phyloP scores from a whole-genome alignment of 2,888 invertebrate species.

The Anaspis maculata region DNA sequence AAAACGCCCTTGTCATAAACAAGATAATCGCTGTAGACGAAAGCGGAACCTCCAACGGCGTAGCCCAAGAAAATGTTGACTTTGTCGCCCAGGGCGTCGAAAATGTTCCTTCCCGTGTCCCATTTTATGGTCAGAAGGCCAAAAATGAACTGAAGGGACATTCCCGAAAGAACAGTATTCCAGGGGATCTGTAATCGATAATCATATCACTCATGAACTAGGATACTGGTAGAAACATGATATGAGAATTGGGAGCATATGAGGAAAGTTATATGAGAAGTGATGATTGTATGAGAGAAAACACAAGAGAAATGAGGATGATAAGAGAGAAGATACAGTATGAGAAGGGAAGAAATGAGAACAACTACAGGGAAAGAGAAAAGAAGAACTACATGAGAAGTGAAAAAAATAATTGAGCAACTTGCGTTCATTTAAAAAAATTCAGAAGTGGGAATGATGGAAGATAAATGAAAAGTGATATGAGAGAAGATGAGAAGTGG shows the following conservation, averaged over 20 bases:
- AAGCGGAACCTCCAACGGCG: conserved; percentile 69
- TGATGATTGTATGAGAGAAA: neutral
- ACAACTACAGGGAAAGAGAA: too few species aligned
- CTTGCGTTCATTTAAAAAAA: too few species aligned
- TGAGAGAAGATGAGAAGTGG: too few species aligned
- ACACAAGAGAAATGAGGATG: neutral
- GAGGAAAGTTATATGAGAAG: neutral
- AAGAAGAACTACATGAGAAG: too few species aligned
- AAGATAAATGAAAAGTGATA: too few species aligned
- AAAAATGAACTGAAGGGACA: conserved; percentile 75
- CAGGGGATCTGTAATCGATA: conserved; percentile 60
- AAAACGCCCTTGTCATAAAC: conserved; percentile 57
- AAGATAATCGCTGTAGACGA: conserved; percentile 71
- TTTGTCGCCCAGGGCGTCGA: conserved; percentile 55
- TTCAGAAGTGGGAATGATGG: too few species aligned
- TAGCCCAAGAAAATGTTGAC: conserved; percentile 71
- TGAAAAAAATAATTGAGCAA: too few species aligned
- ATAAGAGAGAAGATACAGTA: too few species aligned
- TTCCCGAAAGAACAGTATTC: conserved; percentile 72
- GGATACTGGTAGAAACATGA: neutral
- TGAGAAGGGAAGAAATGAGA: too few species aligned
- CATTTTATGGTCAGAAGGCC: conserved; percentile 81
- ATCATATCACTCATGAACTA: conserved; percentile 16
- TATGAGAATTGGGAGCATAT: neutral
- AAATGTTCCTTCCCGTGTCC: conserved; percentile 64